Conservation (phyloP, 2,888 invertebrate species). For the Noctua fimbriata region DNA sequence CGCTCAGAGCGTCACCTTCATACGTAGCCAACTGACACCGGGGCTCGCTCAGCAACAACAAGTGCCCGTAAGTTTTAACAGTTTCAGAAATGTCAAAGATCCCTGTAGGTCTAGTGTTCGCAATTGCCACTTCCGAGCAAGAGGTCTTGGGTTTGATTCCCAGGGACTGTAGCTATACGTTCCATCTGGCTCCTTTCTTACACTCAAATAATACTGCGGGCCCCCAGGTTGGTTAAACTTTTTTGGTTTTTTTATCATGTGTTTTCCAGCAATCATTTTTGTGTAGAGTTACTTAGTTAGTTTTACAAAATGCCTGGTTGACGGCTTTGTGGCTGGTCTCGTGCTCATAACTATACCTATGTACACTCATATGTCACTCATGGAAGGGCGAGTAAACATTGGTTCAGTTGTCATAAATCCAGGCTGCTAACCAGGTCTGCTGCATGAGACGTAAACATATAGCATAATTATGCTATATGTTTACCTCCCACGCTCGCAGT, state of each 20-base stretch:
- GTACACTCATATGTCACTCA: too few species aligned
- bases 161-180: neutral
- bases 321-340: too few species aligned
- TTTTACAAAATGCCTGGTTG: too few species aligned
- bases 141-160: neutral
- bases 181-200: neutral
- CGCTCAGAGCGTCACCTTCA: constrained; percentile 92
- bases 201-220: neutral
- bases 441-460: too few species aligned
- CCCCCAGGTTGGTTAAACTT: neutral
- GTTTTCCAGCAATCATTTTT: neutral
- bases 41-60: constrained; percentile 92
- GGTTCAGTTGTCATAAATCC: too few species aligned
- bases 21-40: constrained; percentile 92
- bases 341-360: too few species aligned
- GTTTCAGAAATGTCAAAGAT: neutral
- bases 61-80: constrained; percentile 73
- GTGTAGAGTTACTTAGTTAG: too few species aligned
- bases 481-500: too few species aligned
- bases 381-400: too few species aligned
- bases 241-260: too few species aligned
- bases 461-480: too few species aligned
- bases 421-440: too few species aligned
- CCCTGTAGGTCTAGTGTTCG: neutral
- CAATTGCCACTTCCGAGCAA: neutral